phyloP scores from a whole-genome alignment of 2,797 vertebrate genomes.

The Sphenodon punctatus region DNA sequence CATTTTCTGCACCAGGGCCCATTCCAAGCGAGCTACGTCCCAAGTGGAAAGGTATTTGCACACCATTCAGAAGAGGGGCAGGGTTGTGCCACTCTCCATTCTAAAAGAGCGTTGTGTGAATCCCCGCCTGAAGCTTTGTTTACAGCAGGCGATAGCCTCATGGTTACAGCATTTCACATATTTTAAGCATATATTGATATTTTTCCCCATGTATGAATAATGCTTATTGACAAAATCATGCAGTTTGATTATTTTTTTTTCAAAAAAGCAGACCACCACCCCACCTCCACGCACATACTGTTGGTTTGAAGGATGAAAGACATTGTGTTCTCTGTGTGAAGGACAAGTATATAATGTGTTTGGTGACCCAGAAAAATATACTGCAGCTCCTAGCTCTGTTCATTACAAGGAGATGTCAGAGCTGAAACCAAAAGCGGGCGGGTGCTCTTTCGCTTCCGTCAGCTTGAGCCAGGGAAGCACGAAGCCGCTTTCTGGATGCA shows the following conservation, averaged over 20 bases:
- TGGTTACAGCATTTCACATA: accelerated
- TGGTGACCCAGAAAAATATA: slow-evolving; percentile 50
- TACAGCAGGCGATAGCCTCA: neutral
- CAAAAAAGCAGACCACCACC: neutral
- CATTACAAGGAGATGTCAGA: slow-evolving; percentile 19
- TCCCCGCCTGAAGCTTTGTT: neutral
- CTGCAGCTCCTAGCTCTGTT: slow-evolving; percentile 25
- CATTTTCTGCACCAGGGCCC: too few species aligned
- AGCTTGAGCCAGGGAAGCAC: slow-evolving; percentile 4
- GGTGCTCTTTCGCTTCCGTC: neutral
- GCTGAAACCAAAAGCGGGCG: slow-evolving; percentile 22
- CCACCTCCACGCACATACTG: slow-evolving; percentile 2
- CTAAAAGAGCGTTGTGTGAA: too few species aligned
- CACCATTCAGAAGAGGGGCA: neutral
- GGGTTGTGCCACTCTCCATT: neutral
- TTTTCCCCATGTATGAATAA: slow-evolving; percentile 13
- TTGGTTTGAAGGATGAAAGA: slow-evolving; percentile 12
- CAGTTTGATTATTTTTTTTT: slow-evolving; percentile 8
- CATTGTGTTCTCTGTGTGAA: slow-evolving; percentile 11
- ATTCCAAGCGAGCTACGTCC: too few species aligned
- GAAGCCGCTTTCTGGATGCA: neutral
- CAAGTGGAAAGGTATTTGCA: too few species aligned
- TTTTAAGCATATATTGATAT: neutral
- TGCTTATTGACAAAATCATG: slow-evolving; percentile 14
- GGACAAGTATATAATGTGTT: slow-evolving; percentile 26